phyloP scores from a whole-genome alignment of 2,113 vertebrate genomes.

The Aviceda subcristata region DNA sequence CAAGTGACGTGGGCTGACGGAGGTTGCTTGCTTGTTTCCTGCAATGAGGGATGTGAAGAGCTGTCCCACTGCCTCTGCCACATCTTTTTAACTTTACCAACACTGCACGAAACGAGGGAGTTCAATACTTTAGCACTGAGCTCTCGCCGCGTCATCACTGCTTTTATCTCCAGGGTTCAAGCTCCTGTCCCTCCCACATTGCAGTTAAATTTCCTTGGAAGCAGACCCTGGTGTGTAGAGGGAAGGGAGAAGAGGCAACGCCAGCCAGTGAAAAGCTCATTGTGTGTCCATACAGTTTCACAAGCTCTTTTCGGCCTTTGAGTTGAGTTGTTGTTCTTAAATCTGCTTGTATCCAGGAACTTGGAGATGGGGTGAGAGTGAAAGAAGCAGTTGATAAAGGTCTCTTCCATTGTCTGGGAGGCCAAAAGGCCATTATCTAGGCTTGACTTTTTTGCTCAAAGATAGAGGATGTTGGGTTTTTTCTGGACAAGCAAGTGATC shows the following conservation, averaged over 20 bases:
- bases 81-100: neutral
- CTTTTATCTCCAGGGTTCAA: neutral
- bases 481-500: neutral
- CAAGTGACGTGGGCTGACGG: neutral
- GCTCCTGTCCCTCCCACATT: neutral
- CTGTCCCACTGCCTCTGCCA: neutral
- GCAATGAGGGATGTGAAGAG: neutral
- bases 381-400: neutral
- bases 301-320: neutral
- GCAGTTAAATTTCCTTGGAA: neutral
- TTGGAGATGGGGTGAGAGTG: neutral
- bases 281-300: neutral
- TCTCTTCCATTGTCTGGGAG: neutral
- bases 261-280: neutral
- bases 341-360: neutral
- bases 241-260: neutral
- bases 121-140: fast-evolving
- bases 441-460: neutral
- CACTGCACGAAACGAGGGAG: fast-evolving
- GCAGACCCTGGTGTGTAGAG: neutral
- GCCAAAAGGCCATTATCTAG: neutral
- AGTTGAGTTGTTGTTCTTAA: neutral
- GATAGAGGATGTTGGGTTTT: neutral
- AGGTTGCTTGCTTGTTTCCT: neutral
- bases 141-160: neutral